Evolutionary conservation across 1,140 invertebrate species (phyloP).

Genomic region (Ceratina australensis): DNA sequence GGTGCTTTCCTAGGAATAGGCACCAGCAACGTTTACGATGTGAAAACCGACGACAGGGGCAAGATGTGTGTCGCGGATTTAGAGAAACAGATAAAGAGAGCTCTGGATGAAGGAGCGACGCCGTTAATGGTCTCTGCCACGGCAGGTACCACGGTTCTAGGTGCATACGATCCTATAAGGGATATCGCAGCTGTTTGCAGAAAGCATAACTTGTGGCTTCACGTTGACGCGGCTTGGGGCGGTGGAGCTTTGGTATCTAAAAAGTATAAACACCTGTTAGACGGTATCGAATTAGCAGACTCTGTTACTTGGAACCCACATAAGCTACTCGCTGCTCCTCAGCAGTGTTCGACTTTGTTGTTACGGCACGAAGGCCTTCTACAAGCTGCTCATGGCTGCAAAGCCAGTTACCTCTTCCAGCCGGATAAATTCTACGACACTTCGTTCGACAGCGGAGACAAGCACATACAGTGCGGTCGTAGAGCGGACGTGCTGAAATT

Average conservation of each 20-base stretch:
- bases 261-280: slow-evolving; percentile 88
- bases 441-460: slow-evolving; percentile 94
- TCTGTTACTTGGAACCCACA: slow-evolving; percentile 97
- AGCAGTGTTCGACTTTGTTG: slow-evolving; percentile 94
- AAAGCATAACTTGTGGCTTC: slow-evolving; percentile 93
- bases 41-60: slow-evolving; percentile 86
- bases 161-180: slow-evolving; percentile 94
- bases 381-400: slow-evolving; percentile 81
- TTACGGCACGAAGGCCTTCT: slow-evolving; percentile 83
- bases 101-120: slow-evolving; percentile 83
- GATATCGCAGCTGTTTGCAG: slow-evolving; percentile 90
- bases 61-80: slow-evolving; percentile 89
- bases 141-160: slow-evolving; percentile 90
- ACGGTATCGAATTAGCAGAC: slow-evolving; percentile 91
- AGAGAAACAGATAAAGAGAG: slow-evolving; percentile 84
- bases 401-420: slow-evolving; percentile 95
- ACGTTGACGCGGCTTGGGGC: slow-evolving; percentile 97
- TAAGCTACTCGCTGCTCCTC: slow-evolving; percentile 92
- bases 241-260: slow-evolving; percentile 93
- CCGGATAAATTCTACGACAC: slow-evolving; percentile 98
- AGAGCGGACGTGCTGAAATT: slow-evolving; percentile 96
- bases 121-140: slow-evolving; percentile 96
- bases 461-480: slow-evolving; percentile 95
- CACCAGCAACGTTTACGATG: slow-evolving; percentile 86
- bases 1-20: slow-evolving; percentile 90